A percentile compares a stretch with the other conserved stretches of the same genome.
Evolutionary conservation across 2,888 invertebrate genomes (phyloP).

Genomic region (Hololepta plana): DNA sequence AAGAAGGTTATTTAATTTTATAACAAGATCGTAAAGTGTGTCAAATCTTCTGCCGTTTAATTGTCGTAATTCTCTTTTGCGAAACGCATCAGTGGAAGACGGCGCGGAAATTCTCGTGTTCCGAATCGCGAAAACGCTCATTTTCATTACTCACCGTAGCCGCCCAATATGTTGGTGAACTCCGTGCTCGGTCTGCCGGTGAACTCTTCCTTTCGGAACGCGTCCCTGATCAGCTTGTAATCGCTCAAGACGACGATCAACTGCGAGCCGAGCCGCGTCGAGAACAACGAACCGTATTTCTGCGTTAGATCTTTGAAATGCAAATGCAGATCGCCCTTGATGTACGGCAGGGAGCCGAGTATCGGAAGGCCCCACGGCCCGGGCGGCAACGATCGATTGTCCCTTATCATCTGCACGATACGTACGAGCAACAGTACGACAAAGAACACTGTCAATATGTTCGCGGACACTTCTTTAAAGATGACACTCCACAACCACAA

Average conservation of each 20-base stretch:
- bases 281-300: slow-evolving; percentile 67
- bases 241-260: slow-evolving; percentile 74
- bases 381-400: slow-evolving; percentile 47
- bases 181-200: slow-evolving; percentile 76
- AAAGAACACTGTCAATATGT: slow-evolving; percentile 32
- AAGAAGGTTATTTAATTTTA: slow-evolving; percentile 10
- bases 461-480: slow-evolving; percentile 19
- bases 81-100: too few relatives aligned
- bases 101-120: slow-evolving; percentile 8
- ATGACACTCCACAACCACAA: slow-evolving; percentile 28
- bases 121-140: slow-evolving; percentile 14
- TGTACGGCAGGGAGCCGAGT: slow-evolving; percentile 66
- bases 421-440: slow-evolving; percentile 27
- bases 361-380: slow-evolving; percentile 80
- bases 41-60: background rate
- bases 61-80: background rate
- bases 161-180: slow-evolving; percentile 69
- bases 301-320: slow-evolving; percentile 59
- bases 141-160: slow-evolving; percentile 85
- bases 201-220: slow-evolving; percentile 72
- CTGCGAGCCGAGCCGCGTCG: slow-evolving; percentile 63
- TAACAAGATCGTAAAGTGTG: background rate
- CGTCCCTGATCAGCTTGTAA: slow-evolving; percentile 68
- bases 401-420: slow-evolving; percentile 19
- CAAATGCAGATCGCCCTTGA: slow-evolving; percentile 59